These are phyloP conservation scores for Zootermopsis nevadensis DNA, from an alignment of 2,888 invertebrate genomes.

Conservation along the genomic window DNA sequence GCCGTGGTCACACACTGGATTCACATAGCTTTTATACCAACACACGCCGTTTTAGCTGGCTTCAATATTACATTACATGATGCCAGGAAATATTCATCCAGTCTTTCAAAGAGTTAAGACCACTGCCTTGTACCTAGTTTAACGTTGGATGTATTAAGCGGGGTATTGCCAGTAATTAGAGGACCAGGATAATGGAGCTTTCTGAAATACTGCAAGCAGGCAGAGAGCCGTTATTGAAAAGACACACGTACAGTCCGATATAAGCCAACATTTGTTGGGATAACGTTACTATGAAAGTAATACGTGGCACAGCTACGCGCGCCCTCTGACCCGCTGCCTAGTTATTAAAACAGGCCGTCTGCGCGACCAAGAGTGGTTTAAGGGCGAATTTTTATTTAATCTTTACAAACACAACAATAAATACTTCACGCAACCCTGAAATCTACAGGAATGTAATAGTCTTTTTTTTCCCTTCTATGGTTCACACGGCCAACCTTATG, in stretches of 20 bases:
- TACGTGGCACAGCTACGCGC: slow-evolving; percentile 7
- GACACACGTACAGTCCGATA: slow-evolving; percentile 36
- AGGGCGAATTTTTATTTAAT: neutral
- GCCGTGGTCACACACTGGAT: neutral
- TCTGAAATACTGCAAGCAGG: slow-evolving; percentile 20
- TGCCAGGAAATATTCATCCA: slow-evolving; percentile 24
- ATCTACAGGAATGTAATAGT: too few relatives aligned
- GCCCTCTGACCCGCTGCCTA: slow-evolving; percentile 20
- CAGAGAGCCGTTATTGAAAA: slow-evolving; percentile 36
- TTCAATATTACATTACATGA: slow-evolving; percentile 29
- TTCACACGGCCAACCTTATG: too few relatives aligned
- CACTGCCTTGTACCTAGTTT: slow-evolving; percentile 34
- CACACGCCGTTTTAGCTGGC: neutral
- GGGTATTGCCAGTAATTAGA: slow-evolving; percentile 27
- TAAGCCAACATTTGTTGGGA: slow-evolving; percentile 41
- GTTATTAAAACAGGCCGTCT: slow-evolving; percentile 39
- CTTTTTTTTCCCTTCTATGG: too few relatives aligned
- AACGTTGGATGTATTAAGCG: neutral
- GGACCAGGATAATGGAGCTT: slow-evolving; percentile 22
- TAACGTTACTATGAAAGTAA: slow-evolving; percentile 30
- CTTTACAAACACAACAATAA: neutral
- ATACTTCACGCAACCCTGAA: neutral
- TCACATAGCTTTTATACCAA: neutral
- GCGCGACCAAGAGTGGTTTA: slow-evolving; percentile 10
- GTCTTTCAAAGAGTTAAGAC: slow-evolving; percentile 31